A percentile compares a stretch with the other conserved stretches of the same genome.
These are phyloP conservation scores for Sipunculus nudus DNA, from an alignment of 2,888 invertebrate species.

Conservation along the genomic window DNA sequence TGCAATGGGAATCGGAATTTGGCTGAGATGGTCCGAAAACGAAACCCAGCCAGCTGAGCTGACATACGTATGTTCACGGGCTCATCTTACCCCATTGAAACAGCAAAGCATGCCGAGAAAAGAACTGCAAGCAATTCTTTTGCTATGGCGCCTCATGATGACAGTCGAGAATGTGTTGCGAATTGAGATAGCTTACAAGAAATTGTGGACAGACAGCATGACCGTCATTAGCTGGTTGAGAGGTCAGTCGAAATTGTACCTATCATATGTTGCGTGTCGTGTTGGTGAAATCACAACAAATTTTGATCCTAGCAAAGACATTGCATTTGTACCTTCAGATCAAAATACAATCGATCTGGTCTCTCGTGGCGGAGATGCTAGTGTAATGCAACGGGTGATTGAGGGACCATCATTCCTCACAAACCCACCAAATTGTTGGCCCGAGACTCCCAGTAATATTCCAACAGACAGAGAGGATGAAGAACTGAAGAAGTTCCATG, in stretches of 20 bases:
- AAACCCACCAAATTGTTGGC: constrained; percentile 3
- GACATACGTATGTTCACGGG: background rate
- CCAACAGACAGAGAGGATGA: background rate
- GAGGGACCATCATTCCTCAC: constrained; percentile 2
- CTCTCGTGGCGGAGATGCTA: background rate
- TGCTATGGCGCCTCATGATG: constrained; percentile 8
- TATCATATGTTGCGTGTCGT: constrained; percentile 14
- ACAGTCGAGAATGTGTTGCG: constrained; percentile 8
- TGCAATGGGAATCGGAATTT: constrained; percentile 2
- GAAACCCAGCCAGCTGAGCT: background rate
- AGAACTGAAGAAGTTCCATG: constrained; percentile 12
- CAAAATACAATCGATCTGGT: constrained; percentile 2
- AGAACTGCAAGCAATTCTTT: background rate
- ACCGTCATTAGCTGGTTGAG: constrained; percentile 12
- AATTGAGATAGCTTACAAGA: constrained; percentile 4
- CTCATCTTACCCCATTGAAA: constrained; percentile 5
- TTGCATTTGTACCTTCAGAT: constrained; percentile 4
- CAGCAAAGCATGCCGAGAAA: constrained; percentile 1
- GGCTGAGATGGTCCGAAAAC: constrained; percentile 1
- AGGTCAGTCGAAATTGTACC: constrained; percentile 10
- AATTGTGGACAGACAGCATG: constrained; percentile 9
- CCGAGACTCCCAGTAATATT: constrained; percentile 1
- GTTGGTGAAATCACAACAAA: constrained; percentile 14
- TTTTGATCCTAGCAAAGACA: constrained; percentile 5
- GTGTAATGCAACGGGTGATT: background rate